Conservation (phyloP, 2,888 invertebrate genomes). For the Tridacna crocea region DNA sequence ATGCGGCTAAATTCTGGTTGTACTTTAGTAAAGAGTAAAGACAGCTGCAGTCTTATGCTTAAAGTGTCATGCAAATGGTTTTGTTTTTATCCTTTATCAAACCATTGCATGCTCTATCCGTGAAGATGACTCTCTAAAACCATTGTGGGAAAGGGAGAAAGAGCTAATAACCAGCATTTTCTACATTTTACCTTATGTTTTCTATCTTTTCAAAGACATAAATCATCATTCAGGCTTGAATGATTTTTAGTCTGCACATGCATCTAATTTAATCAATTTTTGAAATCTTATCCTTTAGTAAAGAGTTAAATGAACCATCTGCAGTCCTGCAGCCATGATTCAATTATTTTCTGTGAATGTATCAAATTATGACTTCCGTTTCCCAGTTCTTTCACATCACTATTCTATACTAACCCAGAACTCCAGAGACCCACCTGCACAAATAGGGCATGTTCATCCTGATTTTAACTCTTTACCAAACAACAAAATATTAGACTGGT, state of each 20-base stretch:
- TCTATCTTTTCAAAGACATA: not conserved
- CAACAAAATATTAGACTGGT: too few relatives aligned
- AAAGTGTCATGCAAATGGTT: too few relatives aligned
- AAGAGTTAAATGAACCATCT: constrained; percentile 12
- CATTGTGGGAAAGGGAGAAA: not conserved
- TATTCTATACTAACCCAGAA: not conserved
- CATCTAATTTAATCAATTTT: not conserved
- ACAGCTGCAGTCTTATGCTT: too few relatives aligned
- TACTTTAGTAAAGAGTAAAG: too few relatives aligned
- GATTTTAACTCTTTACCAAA: too few relatives aligned
- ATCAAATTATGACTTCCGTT: constrained; percentile 21
- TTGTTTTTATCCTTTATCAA: too few relatives aligned
- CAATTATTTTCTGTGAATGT: constrained; percentile 16
- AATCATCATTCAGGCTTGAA: not conserved
- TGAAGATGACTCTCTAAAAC: not conserved
- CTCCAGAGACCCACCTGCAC: constrained; percentile 11
- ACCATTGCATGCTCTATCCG: too few relatives aligned
- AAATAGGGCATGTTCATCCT: not conserved
- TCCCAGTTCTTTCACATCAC: constrained; percentile 6
- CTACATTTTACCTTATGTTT: not conserved
- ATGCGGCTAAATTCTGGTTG: too few relatives aligned
- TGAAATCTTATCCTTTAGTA: not conserved
- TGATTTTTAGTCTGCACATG: not conserved
- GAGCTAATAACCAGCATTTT: not conserved
- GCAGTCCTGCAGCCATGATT: not conserved